A percentile compares a stretch with the other conserved stretches of the same genome.
phyloP scores from a whole-genome alignment of 2,113 vertebrate genomes.

The Laticauda colubrina region DNA sequence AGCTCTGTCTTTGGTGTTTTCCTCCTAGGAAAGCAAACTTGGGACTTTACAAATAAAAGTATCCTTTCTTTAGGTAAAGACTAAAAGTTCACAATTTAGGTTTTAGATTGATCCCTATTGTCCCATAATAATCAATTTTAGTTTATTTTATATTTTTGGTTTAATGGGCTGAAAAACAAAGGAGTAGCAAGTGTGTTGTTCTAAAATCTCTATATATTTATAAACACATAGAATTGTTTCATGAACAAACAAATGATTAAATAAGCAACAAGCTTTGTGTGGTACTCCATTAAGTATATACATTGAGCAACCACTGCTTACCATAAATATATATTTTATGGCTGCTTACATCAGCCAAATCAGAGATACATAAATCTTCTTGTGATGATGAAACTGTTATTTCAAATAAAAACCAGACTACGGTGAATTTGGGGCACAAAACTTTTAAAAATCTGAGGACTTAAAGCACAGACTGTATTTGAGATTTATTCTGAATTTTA shows the following conservation, averaged over 20 bases:
- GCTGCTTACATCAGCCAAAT: neutral
- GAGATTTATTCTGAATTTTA: conserved; percentile 29
- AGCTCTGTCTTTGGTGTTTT: neutral
- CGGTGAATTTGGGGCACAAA: neutral
- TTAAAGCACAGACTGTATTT: conserved; percentile 5
- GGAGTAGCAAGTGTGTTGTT: neutral
- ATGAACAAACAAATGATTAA: neutral
- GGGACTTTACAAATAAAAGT: neutral
- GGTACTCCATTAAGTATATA: conserved; percentile 5
- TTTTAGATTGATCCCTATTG: neutral
- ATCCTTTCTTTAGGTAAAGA: neutral
- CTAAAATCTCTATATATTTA: neutral
- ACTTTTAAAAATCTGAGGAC: neutral
- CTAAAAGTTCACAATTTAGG: neutral
- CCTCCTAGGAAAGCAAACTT: neutral
- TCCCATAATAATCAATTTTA: neutral
- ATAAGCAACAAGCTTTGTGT: neutral
- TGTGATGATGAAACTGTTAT: fast-evolving
- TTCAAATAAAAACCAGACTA: neutral
- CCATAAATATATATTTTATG: conserved; percentile 4
- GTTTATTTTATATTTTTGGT: neutral
- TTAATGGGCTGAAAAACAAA: neutral
- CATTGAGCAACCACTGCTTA: neutral
- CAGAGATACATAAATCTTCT: neutral
- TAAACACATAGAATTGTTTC: neutral